Base-by-base conservation (phyloP, 1,140 invertebrate species). In the Hirudo medicinalis region DNA sequence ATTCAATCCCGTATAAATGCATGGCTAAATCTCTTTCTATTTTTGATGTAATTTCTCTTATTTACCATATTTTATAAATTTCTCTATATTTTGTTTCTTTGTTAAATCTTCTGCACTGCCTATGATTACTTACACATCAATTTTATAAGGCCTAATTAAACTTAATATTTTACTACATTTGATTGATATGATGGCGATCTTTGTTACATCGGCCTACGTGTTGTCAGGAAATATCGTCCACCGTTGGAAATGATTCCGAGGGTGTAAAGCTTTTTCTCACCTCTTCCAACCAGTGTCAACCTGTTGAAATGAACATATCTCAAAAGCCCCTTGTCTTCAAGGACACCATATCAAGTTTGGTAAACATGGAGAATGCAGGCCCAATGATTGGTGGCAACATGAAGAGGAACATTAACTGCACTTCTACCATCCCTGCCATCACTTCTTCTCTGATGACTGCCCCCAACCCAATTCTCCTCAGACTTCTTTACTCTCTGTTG, bases 281-380 rank as follows among this genome's bases (percentile, higher is more conserved):
- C 9, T 49, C 43, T 49, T 49, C 43, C 43, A 49, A 49, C 15
- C 43, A 49, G 15, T 49, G 43, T 49, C 43, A 49, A 49, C 57
- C 57, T 63, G 57, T 63, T 32, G 57, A 63, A 63, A 25, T 63
- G 8, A 63, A 25, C 57, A 63, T 25, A 11, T 63, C 22, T 63
- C 57, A 32, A 22, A 63, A 63, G 57, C 29, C 57, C 5, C 57
- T 63, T 11, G 57, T 63, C 6, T 25, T 25, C 57, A 63, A 25
- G 22, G 20, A 63, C 29, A 63, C 22, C 57, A 32, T 25, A 63
- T 25, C 22, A 13, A 32, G 57, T 6, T 1, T 25, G 11, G 57
- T 63, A 22, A 63, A 63, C 57, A 13, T 25, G 57, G 29, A 63
- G 11, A 32, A 63, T 63, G 29, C 29, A 20, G 29, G 9, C 13